A percentile compares a stretch with the other conserved stretches of the same genome.
These are phyloP conservation scores for Diabrotica undecimpunctata DNA, from an alignment of 1,140 invertebrate species.

Conservation along the genomic window DNA sequence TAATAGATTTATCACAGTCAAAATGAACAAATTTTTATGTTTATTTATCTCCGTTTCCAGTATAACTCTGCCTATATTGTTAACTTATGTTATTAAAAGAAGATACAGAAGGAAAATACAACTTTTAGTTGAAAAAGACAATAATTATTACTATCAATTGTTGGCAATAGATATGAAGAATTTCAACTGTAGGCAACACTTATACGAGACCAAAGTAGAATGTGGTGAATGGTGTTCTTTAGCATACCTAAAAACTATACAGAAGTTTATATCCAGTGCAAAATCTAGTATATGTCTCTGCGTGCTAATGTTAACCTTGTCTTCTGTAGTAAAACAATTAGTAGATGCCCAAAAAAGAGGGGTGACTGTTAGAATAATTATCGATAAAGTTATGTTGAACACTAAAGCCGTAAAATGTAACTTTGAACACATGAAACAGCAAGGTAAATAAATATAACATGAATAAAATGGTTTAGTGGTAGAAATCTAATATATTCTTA, in stretches of 20 bases:
- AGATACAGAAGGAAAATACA: constrained; percentile 21
- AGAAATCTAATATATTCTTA: no score
- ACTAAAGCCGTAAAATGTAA: constrained; percentile 18
- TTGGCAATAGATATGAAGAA: constrained; percentile 30
- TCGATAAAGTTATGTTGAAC: constrained; percentile 29
- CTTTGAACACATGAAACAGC: constrained; percentile 18
- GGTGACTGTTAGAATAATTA: constrained; percentile 33
- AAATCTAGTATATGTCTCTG: constrained; percentile 36
- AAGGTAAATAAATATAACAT: constrained; percentile 23
- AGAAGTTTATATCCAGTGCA: constrained; percentile 29
- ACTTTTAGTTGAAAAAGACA: constrained; percentile 17
- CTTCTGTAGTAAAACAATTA: constrained; percentile 26
- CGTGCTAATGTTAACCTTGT: constrained; percentile 33
- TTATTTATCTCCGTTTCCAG: constrained; percentile 13
- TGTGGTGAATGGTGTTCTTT: constrained; percentile 33
- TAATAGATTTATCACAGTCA: not conserved
- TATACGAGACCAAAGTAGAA: constrained; percentile 21
- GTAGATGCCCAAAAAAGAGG: constrained; percentile 32
- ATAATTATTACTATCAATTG: constrained; percentile 29
- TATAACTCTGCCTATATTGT: constrained; percentile 22
- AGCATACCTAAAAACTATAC: constrained; percentile 22
- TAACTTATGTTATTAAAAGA: constrained; percentile 27
- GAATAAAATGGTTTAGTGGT: not conserved
- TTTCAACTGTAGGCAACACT: constrained; percentile 27
- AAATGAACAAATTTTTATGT: constrained; percentile 22